Conservation (phyloP, 1,140 invertebrate species). For the Nixonia krombeini region DNA sequence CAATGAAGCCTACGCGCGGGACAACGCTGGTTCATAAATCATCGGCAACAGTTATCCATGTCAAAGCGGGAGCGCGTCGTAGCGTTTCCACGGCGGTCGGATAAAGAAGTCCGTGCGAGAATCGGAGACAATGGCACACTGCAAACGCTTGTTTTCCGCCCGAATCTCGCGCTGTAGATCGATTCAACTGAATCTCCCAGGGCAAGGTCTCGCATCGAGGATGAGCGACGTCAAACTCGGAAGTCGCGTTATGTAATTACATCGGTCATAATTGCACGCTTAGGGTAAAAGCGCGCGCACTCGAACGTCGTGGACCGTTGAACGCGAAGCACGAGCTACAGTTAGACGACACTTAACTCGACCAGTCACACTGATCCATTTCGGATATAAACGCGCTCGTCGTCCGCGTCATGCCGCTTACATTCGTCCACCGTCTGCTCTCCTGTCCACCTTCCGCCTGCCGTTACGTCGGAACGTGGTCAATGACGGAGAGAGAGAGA, state of each 20-base stretch:
- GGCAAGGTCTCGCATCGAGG: too few relatives aligned
- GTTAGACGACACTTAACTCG: slow-evolving; percentile 41
- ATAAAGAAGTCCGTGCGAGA: too few relatives aligned
- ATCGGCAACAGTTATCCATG: background rate
- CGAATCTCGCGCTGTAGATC: too few relatives aligned
- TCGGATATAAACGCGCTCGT: slow-evolving; percentile 24
- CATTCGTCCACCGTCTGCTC: slow-evolving; percentile 15
- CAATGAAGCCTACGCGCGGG: background rate
- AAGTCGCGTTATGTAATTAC: slow-evolving; percentile 30
- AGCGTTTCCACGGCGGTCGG: too few relatives aligned
- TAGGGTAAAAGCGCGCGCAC: slow-evolving; percentile 19
- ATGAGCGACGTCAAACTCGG: too few relatives aligned
- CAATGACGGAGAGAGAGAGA: slow-evolving; percentile 8
- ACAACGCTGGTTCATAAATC: background rate
- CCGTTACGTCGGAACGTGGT: background rate
- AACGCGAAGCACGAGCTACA: slow-evolving; percentile 30
- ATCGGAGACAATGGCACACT: too few relatives aligned
- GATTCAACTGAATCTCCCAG: too few relatives aligned
- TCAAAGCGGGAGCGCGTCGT: too few relatives aligned
- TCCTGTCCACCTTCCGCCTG: background rate
- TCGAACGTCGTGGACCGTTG: slow-evolving; percentile 30
- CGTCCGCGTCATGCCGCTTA: slow-evolving; percentile 21
- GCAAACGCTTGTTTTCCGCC: too few relatives aligned
- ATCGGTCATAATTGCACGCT: slow-evolving; percentile 22
- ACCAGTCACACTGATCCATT: slow-evolving; percentile 28